Evolutionary conservation across 2,888 invertebrate species (phyloP), one percentile per base, ranked within the genome.

Genomic region (Elgonia sp.): DNA sequence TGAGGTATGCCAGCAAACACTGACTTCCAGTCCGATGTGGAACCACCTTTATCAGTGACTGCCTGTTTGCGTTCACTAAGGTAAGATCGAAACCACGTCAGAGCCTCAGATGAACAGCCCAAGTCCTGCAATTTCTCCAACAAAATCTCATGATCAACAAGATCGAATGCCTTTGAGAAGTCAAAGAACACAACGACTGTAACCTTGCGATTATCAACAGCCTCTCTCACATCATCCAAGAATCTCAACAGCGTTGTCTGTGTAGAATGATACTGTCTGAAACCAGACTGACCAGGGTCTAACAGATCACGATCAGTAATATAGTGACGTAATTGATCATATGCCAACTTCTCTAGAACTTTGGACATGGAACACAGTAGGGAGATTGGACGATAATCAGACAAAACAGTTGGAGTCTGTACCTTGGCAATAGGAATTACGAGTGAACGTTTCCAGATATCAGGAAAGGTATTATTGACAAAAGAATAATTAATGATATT

Each of bases 81-180:
- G 7, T 69, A 69, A 1, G 69, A 69, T 8, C 9, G 6, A 50
- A 69, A 46, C 69, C 69, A 69, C 12, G 18, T 12, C 14, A 20
- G 5, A 6, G 20, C 29, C 1, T 20, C 0, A 2, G 4, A 9
- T 0, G 50, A 21, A 21, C 69, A 69, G 10, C 46, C 50, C 12
- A 69, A 2, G 4, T 8, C 4, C 0, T 46, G 9, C 5, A 69
- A 14, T 21, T 69, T 69, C 1, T 14, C 0, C 50, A 69, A 16
- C 2, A 69, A 18, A 1, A 69, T 46, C 9, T 16, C 21, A n/a
- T 69, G 50, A 46, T 69, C 50, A 7, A 69, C 69, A 8, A 69
- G n/a, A 14, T 69, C 50, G 14, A 69, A 69, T 20, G 69, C 69
- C 40, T 69, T 69, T 14, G 46, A 12, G 14, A 69, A 50, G 40